These are phyloP conservation scores for Drepana arcuata DNA, from an alignment of 1,140 invertebrate genomes.

Conservation along the genomic window DNA sequence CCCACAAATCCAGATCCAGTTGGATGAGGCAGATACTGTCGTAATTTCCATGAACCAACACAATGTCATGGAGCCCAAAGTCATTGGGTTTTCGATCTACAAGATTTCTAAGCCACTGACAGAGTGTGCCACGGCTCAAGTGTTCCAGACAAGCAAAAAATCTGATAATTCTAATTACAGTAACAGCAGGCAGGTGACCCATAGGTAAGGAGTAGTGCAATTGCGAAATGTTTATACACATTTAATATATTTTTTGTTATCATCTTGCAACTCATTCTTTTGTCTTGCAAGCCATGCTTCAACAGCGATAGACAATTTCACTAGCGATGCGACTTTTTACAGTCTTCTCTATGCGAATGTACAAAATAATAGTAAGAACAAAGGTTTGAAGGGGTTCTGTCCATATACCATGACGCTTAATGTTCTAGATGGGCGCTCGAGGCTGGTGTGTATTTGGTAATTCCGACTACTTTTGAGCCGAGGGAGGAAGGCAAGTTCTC, in stretches of 20 bases:
- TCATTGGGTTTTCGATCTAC: slow-evolving; percentile 94
- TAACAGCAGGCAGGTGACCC: slow-evolving; percentile 90
- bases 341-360: too few species aligned
- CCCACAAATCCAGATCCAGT: slow-evolving; percentile 87
- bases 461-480: slow-evolving; percentile 94
- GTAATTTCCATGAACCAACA: slow-evolving; percentile 92
- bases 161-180: slow-evolving; percentile 93
- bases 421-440: slow-evolving; percentile 83
- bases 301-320: too few species aligned
- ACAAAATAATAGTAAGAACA: too few species aligned
- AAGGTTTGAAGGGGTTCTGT: too few species aligned
- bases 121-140: slow-evolving; percentile 79
- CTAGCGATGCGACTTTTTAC: too few species aligned
- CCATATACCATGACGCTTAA: too few species aligned
- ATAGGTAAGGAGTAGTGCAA: too few species aligned
- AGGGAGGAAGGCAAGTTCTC: slow-evolving; percentile 91
- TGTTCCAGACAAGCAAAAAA: slow-evolving; percentile 92
- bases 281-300: too few species aligned
- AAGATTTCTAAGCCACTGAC: slow-evolving; percentile 73
- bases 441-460: slow-evolving; percentile 86
- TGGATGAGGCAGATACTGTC: slow-evolving; percentile 86
- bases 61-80: slow-evolving; percentile 92
- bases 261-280: too few species aligned
- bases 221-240: too few species aligned
- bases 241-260: too few species aligned